Evolutionary conservation across 1,140 invertebrate genomes (phyloP), one percentile per base, ranked within the genome.

Genomic region (Macrotrachela quadricornifera): DNA sequence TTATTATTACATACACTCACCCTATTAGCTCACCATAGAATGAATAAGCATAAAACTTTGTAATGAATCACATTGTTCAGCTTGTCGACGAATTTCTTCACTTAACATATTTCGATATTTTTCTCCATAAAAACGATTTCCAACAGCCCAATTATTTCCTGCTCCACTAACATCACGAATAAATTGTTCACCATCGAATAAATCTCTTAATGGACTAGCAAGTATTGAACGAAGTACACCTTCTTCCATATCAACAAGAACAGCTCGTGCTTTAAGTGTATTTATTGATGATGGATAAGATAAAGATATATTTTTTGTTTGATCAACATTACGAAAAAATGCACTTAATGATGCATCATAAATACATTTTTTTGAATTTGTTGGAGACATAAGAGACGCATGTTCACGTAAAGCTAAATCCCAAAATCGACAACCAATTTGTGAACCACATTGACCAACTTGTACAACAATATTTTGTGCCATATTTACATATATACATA

Each of bases 381-480:
- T 30, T 30, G 21, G 21, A 4, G 21, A 30, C 8, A 30, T 30
- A 18, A 71, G 59, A 49, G 73, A 62, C 13, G 75, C 75, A 67
- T 80, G 75, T 61, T 81, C 79, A 61, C 76, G 64, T n/a, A 80
- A 59, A 15, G 75, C 76, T 51, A 76, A 63, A 45, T 79, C 77
- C 78, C 78, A 80, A 61, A 80, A 79, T n/a, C 73, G 68, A 56
- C 72, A 74, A 41, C 79, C 79, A 59, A 80, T 79, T 70, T 81
- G 79, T 68, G 80, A 80, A 41, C 79, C 79, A 65, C 79, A 80
- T 67, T 81, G 79, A n/a, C 79, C 79, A 59, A 78, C 75, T 76
- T 56, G 53, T 69, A 68, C 15, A 51, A 56, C 58, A 43, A 56
- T 55, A 15, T 39, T 48, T 46, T 57, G 47, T 15, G 52, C 50